phyloP scores from a whole-genome alignment of 2,797 vertebrate species.

The Coranthus polyacanthus region DNA sequence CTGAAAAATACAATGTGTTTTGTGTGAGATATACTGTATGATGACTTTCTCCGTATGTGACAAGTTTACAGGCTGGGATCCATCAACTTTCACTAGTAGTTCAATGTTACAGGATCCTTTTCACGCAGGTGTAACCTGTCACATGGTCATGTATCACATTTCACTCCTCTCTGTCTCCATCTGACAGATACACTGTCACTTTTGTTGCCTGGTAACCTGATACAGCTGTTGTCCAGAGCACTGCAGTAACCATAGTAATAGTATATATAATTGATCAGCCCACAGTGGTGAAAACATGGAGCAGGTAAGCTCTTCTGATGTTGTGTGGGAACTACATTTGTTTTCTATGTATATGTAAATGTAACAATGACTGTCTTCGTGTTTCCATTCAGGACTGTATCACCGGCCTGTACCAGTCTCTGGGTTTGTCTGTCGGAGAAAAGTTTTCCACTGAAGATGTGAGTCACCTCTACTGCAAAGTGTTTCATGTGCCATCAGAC shows the following conservation, averaged over 20 bases:
- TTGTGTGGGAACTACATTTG: background rate
- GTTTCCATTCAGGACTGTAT: constrained; percentile 57
- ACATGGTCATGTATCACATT: constrained; percentile 50
- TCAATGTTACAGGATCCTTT: constrained; percentile 7
- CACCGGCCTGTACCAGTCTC: constrained; percentile 46
- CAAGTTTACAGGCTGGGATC: too few relatives aligned
- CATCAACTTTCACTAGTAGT: constrained; percentile 17
- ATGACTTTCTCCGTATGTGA: too few relatives aligned
- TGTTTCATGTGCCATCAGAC: constrained; percentile 70
- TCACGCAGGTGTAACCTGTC: constrained; percentile 33
- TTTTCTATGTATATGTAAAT: constrained; percentile 21
- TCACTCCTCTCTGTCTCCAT: constrained; percentile 34
- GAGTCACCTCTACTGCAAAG: constrained; percentile 72
- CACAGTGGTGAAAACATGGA: constrained; percentile 70
- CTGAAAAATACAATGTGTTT: too few relatives aligned
- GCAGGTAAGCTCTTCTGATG: constrained; percentile 64
- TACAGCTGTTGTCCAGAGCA: constrained; percentile 54
- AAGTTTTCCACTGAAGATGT: constrained; percentile 73
- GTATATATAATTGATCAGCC: constrained; percentile 76
- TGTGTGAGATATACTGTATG: too few relatives aligned
- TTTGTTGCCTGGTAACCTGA: constrained; percentile 72
- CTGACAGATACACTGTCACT: constrained; percentile 64
- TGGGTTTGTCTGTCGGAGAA: constrained; percentile 67
- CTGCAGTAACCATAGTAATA: constrained; percentile 69
- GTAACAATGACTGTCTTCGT: background rate